phyloP scores from a whole-genome alignment of 2,797 vertebrate genomes.

The Coregonus sp. region DNA sequence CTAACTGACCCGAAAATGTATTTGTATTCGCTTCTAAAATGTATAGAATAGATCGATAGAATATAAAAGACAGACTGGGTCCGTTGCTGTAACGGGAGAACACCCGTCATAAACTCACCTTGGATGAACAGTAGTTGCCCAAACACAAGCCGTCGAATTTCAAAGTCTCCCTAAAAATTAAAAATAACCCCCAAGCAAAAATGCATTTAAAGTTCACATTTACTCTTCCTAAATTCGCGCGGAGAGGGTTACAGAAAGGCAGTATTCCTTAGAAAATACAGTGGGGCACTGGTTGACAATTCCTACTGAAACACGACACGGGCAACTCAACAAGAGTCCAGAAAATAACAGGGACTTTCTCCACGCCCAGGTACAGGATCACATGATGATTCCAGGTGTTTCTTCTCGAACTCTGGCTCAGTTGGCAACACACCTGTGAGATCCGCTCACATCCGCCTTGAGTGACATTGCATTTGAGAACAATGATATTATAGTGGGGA shows the following conservation, averaged over 20 bases:
- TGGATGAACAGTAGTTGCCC: conserved; percentile 54
- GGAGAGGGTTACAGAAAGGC: conserved; percentile 48
- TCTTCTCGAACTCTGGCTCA: conserved; percentile 32
- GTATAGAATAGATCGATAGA: not conserved
- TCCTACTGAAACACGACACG: conserved; percentile 35
- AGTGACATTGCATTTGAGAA: conserved; percentile 52
- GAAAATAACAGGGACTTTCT: conserved; percentile 59
- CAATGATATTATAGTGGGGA: conserved; percentile 37
- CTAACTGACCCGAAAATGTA: not conserved
- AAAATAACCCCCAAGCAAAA: conserved; percentile 52
- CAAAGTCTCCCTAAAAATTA: conserved; percentile 30
- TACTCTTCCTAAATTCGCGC: conserved; percentile 42
- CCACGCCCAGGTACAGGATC: conserved; percentile 82
- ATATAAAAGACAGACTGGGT: not conserved
- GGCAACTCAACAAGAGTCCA: conserved; percentile 62
- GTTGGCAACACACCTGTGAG: conserved; percentile 75
- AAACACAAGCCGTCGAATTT: conserved; percentile 45
- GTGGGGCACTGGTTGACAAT: conserved; percentile 27
- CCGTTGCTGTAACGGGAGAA: conserved; percentile 1
- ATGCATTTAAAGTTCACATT: conserved; percentile 61
- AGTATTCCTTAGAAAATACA: conserved; percentile 57
- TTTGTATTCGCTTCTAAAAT: not conserved
- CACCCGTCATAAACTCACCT: conserved; percentile 70
- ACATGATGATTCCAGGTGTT: conserved; percentile 81
- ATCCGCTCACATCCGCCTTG: conserved; percentile 60